Conservation (phyloP, 1,140 invertebrate genomes). For the Tetragnatha versicolor region DNA sequence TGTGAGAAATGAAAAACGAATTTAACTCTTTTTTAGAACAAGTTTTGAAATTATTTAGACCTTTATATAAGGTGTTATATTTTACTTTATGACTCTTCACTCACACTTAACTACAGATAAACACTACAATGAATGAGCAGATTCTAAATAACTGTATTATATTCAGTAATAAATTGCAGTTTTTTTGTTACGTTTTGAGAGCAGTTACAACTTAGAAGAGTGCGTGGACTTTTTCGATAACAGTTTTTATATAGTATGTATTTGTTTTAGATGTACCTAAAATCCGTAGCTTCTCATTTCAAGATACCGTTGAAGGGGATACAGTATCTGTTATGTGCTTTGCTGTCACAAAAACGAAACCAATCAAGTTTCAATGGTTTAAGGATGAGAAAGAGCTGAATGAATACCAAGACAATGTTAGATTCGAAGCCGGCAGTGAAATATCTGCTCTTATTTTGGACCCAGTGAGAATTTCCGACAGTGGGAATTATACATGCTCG, state of each 20-base stretch:
- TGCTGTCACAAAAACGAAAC: constrained; percentile 12
- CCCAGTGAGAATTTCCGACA: constrained; percentile 58
- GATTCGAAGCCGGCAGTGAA: constrained; percentile 8
- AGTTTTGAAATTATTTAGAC: too few species aligned
- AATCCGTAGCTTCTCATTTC: constrained; percentile 16
- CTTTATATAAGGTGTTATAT: too few species aligned
- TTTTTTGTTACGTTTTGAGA: too few species aligned
- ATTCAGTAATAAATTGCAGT: too few species aligned
- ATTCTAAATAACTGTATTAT: too few species aligned
- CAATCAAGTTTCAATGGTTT: constrained; percentile 24
- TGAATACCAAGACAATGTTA: constrained; percentile 13
- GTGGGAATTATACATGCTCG: constrained; percentile 73
- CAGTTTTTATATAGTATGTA: not conserved
- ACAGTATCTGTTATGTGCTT: constrained; percentile 10
- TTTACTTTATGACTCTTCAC: too few species aligned
- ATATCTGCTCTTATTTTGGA: constrained; percentile 28
- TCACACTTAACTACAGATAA: too few species aligned
- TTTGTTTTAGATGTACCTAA: constrained; percentile 1
- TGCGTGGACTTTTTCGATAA: too few species aligned
- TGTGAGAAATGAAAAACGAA: too few species aligned
- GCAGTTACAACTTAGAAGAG: too few species aligned
- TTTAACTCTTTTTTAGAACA: too few species aligned
- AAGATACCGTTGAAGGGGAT: not conserved
- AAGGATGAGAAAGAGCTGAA: constrained; percentile 1
- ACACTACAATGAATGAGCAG: too few species aligned